Evolutionary conservation across 2,113 vertebrate species (phyloP).

Genomic region (pig (Sus scrofa)): T2T-Sscrofa CM000812.6:249221001-249221500

Average conservation of each 20-base stretch:
- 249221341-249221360: neutral
- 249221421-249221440: neutral
- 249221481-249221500: neutral
- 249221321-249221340: neutral
- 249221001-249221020: neutral
- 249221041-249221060: constrained; percentile 49
- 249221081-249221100: neutral
- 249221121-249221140: neutral
- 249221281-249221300: neutral
- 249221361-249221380: neutral
- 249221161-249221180: neutral
- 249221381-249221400: constrained; percentile 28
- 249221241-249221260: neutral
- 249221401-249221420: neutral
- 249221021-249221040: constrained; percentile 4
- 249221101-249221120: neutral
- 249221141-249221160: neutral
- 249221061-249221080: neutral
- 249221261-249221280: neutral
- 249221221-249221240: neutral
- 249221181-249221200: neutral
- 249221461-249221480: neutral
- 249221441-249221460: neutral
- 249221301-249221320: neutral
- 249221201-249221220: neutral